Evolutionary conservation across 2,113 vertebrate genomes (phyloP).

Genomic region (Actenoides hombroni): DNA sequence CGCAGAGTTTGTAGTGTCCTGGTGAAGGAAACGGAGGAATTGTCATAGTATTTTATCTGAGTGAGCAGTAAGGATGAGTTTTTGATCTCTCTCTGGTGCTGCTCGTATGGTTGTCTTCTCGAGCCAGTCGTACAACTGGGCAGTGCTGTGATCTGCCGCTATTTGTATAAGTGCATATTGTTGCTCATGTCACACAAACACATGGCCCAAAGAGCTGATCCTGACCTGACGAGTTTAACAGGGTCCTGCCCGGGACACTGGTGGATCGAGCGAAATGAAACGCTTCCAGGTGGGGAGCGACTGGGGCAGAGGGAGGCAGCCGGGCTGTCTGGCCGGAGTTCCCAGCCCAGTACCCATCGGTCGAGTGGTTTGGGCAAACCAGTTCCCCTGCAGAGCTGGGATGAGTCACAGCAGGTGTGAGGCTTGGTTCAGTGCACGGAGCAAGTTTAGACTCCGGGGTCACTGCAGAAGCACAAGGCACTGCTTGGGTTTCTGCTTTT

Average conservation of each 20-base stretch:
- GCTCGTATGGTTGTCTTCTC: background rate
- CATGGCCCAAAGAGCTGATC: background rate
- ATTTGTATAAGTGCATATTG: background rate
- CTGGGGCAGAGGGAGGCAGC: background rate
- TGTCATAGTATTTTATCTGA: background rate
- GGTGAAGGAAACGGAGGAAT: background rate
- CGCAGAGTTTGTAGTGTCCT: fast-evolving
- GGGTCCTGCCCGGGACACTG: background rate
- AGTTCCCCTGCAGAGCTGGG: background rate
- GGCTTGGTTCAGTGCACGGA: background rate
- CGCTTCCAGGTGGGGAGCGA: background rate
- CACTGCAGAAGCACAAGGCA: background rate
- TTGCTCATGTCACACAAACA: background rate
- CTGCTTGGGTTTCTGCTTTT: background rate
- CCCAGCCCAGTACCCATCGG: background rate
- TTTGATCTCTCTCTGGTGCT: background rate
- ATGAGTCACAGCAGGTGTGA: background rate
- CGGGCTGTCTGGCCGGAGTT: background rate
- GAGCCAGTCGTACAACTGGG: background rate
- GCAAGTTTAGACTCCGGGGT: background rate
- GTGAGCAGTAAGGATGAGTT: background rate
- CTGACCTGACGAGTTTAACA: background rate
- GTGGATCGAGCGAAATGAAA: background rate
- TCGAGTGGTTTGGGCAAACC: slow-evolving; percentile 3
- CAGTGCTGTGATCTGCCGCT: background rate